Percentiles rank a stretch among this genome's conserved stretches.
Conservation (phyloP, 2,888 invertebrate genomes). For the Coleophora flavipennella region DNA sequence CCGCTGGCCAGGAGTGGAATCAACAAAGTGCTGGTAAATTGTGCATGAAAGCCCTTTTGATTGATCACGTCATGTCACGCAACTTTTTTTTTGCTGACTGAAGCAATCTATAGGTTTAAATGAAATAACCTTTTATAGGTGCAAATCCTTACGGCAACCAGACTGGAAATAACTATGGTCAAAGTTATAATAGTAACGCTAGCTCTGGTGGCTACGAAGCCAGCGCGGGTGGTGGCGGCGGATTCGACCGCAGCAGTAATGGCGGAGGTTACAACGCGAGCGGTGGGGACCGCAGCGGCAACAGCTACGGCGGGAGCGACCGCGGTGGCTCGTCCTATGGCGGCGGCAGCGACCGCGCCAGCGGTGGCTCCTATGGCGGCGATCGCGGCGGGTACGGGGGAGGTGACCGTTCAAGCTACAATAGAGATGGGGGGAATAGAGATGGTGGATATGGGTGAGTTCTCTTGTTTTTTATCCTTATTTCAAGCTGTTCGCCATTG, state of each 20-base stretch:
- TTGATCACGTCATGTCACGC: not conserved
- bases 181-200: constrained; percentile 44
- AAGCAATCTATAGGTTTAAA: not conserved
- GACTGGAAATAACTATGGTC: constrained; percentile 44
- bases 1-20: constrained; percentile 48
- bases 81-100: not conserved
- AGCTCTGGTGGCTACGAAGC: constrained; percentile 41
- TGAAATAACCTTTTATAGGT: not conserved
- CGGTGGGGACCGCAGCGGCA: constrained; percentile 26
- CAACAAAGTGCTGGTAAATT: constrained; percentile 39
- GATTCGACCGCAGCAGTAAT: constrained; percentile 33
- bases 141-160: constrained; percentile 15
- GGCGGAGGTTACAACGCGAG: constrained; percentile 21
- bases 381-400: constrained; percentile 51
- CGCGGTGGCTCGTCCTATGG: constrained; percentile 15
- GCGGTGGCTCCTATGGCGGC: constrained; percentile 47
- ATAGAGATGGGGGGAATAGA: constrained; percentile 73
- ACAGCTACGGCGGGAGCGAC: constrained; percentile 21
- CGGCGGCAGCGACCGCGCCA: constrained; percentile 37
- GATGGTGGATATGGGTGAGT: constrained; percentile 75
- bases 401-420: constrained; percentile 62
- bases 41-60: constrained; percentile 9
- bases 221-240: constrained; percentile 24
- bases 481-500: not conserved
- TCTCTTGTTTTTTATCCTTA: constrained; percentile 8